Percentiles rank a stretch among this genome's conserved stretches.
phyloP scores from a whole-genome alignment of 2,113 vertebrate genomes.

The Leucopsar rothschildi region DNA sequence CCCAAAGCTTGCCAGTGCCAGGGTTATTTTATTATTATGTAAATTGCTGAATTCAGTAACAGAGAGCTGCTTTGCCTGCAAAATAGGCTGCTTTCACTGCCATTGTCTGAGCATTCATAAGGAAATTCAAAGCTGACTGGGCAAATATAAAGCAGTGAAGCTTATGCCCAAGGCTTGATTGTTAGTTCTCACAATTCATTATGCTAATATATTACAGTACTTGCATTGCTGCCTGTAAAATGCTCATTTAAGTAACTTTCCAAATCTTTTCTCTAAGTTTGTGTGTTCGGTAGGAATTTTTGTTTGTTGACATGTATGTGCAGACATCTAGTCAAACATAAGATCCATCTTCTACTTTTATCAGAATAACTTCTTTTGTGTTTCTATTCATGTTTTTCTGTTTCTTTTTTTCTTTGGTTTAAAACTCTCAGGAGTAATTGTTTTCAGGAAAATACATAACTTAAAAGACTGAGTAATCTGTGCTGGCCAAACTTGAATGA shows the following conservation, averaged over 20 bases:
- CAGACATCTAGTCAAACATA: neutral
- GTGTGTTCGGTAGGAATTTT: neutral
- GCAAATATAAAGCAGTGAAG: constrained; percentile 58
- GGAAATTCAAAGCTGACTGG: constrained; percentile 68
- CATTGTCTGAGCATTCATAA: constrained; percentile 65
- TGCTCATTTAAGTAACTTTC: constrained; percentile 40
- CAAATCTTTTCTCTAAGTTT: neutral
- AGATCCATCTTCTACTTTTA: neutral
- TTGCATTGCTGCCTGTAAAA: constrained; percentile 9
- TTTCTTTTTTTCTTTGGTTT: neutral
- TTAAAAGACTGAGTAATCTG: neutral
- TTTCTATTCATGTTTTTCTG: neutral
- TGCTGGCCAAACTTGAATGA: neutral
- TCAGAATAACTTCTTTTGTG: neutral
- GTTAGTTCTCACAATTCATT: constrained; percentile 69
- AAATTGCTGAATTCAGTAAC: constrained; percentile 36
- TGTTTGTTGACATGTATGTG: constrained; percentile 3
- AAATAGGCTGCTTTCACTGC: constrained; percentile 65
- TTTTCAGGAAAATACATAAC: constrained; percentile 2
- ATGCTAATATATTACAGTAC: constrained; percentile 60
- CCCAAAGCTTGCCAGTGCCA: neutral
- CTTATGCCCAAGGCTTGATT: constrained; percentile 57
- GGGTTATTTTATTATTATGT: constrained; percentile 55
- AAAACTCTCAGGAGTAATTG: neutral
- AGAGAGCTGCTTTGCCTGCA: constrained; percentile 54